Base-by-base conservation (phyloP, 2,113 vertebrate species). In the Colistium nudipinnis region DNA sequence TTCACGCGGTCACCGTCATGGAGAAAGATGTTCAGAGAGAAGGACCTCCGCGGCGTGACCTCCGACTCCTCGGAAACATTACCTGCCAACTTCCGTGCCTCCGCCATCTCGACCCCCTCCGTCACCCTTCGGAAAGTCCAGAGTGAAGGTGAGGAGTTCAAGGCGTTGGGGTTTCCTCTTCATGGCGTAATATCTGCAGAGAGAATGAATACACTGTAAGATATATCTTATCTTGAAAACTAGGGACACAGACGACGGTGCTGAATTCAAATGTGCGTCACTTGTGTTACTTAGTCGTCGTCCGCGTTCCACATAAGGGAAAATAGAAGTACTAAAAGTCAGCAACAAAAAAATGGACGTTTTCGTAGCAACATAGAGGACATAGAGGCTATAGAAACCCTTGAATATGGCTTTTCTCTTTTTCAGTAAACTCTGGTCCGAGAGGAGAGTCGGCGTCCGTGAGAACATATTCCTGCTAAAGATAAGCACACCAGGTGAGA, bases 1-100 rank as follows among this genome's bases (percentile, higher is more conserved):
- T 97, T 97, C 74, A 97, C 95, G 24, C 95, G 96, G 35, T 96
- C 96, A 4, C 96, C 96, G 0, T 97, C 96, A 4, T 97, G 96
- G 96, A 90, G 95, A 87, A 96, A 96, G 92, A 96, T 96, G 94
- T 97, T 97, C 84, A 84, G 95, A 20, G 96, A 96, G 91, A 97
- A 97, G 79, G 96, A 97, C 82, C 94, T 97, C 61, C 93, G 96
- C 2, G 95, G 95, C 0, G 93, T 97, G 56, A 96, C 95, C 56
- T 94, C 96, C 0, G 96, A 97, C 74, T 96, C 96, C 2, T 94
- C 95, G 2, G 96, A 97, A 90, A 96, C 96, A 60, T 86, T 97
- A 87, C 96, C 96, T 54, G 95, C 96, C 83, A 97, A 96, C 87
- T 97, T 97, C 86, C 95, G 96, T 84, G 95, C 94, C 81, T 95